Evolutionary conservation across 2,113 vertebrate genomes (phyloP).

Genomic region (Anoplopoma fimbria): DNA sequence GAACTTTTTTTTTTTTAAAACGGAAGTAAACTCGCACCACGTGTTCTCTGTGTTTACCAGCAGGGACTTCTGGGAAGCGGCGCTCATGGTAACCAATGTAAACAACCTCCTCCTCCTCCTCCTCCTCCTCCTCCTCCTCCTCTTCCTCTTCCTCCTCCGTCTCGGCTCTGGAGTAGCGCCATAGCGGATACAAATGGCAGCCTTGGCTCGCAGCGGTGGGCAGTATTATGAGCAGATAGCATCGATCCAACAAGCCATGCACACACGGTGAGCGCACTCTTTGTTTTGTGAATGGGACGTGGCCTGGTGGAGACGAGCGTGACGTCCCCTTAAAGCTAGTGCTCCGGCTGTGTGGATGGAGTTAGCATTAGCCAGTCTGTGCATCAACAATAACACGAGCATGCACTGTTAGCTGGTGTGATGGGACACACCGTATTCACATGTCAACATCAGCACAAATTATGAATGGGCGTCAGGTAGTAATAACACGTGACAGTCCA

Average conservation of each 20-base stretch:
- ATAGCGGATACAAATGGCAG: slow-evolving; percentile 44
- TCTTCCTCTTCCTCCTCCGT: background rate
- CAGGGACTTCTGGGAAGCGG: slow-evolving; percentile 77
- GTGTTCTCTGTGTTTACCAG: slow-evolving; percentile 73
- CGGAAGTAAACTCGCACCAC: slow-evolving; percentile 35
- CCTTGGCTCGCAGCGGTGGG: slow-evolving; percentile 57
- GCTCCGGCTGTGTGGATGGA: background rate
- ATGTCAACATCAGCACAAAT: background rate
- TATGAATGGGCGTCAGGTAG: no score
- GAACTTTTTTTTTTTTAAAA: background rate
- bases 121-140: background rate
- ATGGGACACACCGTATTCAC: background rate
- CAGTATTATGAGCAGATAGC: slow-evolving; percentile 76
- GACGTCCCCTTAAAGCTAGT: background rate
- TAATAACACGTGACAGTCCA: no score
- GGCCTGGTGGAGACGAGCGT: slow-evolving; percentile 45
- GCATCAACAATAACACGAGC: background rate
- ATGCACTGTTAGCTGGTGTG: background rate
- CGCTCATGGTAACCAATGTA: slow-evolving; percentile 81
- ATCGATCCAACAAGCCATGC: slow-evolving; percentile 72
- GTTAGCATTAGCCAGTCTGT: background rate
- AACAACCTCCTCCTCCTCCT: slow-evolving; percentile 59
- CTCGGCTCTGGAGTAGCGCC: background rate
- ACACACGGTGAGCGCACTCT: slow-evolving; percentile 65
- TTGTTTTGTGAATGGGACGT: no score